Evolutionary conservation across 2,797 vertebrate species (phyloP).

Genomic region (Anabas testudineus): DNA sequence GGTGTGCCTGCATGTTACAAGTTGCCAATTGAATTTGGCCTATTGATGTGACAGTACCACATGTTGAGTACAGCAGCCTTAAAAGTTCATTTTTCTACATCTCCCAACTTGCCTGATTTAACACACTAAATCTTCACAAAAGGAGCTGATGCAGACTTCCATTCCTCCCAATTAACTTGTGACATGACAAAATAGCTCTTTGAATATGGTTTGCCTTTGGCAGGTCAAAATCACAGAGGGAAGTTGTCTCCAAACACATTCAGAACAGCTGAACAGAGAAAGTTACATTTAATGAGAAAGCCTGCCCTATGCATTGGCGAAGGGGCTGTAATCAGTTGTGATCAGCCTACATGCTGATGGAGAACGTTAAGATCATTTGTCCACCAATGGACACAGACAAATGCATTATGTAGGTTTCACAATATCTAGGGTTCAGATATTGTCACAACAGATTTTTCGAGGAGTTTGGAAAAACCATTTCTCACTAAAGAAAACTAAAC

Average conservation of each 20-base stretch:
- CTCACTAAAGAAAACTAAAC: not conserved
- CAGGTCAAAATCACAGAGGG: constrained; percentile 17
- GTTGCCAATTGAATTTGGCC: constrained; percentile 7
- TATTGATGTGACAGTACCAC: constrained; percentile 6
- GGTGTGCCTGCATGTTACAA: constrained; percentile 11
- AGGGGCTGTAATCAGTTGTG: not conserved
- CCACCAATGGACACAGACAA: constrained; percentile 1
- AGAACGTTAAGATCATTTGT: not conserved
- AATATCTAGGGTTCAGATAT: constrained; percentile 8
- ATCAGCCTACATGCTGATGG: not conserved
- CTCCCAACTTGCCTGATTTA: constrained; percentile 41
- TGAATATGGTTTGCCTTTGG: constrained; percentile 22
- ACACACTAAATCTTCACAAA: constrained; percentile 39
- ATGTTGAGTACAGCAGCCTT: constrained; percentile 29
- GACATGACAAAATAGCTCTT: constrained; percentile 40
- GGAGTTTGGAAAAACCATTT: constrained; percentile 9
- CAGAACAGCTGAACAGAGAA: not conserved
- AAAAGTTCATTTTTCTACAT: constrained; percentile 22
- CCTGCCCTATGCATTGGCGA: not conserved
- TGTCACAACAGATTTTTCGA: constrained; percentile 5
- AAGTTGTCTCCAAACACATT: constrained; percentile 17
- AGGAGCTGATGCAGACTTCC: constrained; percentile 15
- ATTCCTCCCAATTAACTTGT: constrained; percentile 42
- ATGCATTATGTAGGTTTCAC: too few relatives aligned
- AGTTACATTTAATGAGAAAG: constrained; percentile 14